Conservation (phyloP, 2,797 vertebrate genomes). For the Rhinophrynus dorsalis region DNA sequence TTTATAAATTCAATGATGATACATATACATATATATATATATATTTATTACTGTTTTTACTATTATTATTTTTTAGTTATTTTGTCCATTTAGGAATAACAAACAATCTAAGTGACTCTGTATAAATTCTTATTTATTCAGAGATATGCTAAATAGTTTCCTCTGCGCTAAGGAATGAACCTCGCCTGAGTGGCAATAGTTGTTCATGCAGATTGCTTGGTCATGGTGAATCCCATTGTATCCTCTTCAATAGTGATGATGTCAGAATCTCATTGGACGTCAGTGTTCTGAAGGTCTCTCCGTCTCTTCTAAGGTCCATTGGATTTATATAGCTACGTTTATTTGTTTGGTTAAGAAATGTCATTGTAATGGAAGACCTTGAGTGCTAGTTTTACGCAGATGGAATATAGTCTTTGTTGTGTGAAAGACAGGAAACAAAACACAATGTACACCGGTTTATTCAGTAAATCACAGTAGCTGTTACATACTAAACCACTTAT, state of each 20-base stretch:
- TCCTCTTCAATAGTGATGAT: neutral
- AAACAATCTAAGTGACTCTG: too few species aligned
- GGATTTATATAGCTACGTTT: conserved; percentile 20
- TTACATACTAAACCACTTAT: too few species aligned
- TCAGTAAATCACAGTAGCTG: too few species aligned
- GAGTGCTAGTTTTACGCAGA: conserved; percentile 6
- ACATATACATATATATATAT: too few species aligned
- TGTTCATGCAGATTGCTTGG: conserved; percentile 27
- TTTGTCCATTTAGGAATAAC: too few species aligned
- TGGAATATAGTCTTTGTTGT: neutral
- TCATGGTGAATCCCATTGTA: conserved; percentile 17
- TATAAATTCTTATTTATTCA: conserved; percentile 24
- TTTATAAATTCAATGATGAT: too few species aligned
- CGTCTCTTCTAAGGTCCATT: neutral
- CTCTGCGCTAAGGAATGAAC: conserved; percentile 5
- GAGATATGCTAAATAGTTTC: conserved; percentile 38
- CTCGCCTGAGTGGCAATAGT: conserved; percentile 6
- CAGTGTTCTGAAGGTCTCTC: conserved; percentile 9
- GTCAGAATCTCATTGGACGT: conserved; percentile 5
- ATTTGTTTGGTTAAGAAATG: neutral
- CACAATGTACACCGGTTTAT: too few species aligned
- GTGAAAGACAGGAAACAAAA: neutral
- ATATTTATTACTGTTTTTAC: too few species aligned
- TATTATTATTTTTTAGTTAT: too few species aligned
- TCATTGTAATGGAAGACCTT: neutral